phyloP scores from a whole-genome alignment of 2,113 vertebrate species.

The Megaptera novaeangliae region DNA sequence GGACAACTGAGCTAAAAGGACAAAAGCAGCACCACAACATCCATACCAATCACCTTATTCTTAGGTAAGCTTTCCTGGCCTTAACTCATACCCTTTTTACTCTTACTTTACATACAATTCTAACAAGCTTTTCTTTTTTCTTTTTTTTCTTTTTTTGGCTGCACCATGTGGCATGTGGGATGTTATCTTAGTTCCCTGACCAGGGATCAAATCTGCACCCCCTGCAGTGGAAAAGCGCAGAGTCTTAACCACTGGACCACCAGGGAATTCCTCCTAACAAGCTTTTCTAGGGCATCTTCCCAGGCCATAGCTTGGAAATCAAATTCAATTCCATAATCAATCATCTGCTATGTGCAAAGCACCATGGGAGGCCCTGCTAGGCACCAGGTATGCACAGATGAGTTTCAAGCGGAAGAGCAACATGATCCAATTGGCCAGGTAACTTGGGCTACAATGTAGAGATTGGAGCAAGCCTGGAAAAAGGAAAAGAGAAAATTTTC shows the following conservation, averaged over 20 bases:
- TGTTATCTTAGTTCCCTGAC: not conserved
- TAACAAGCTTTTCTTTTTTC: not conserved
- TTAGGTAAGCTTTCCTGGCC: not conserved
- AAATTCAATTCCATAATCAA: not conserved
- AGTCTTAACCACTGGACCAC: not conserved
- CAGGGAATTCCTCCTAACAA: not conserved
- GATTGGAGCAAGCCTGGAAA: not conserved
- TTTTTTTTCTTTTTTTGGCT: not conserved
- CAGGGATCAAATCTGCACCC: not conserved
- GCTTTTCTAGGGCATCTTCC: not conserved
- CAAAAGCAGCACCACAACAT: not conserved
- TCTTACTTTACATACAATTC: not conserved
- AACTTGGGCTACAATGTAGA: not conserved
- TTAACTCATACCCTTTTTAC: not conserved
- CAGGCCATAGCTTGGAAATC: not conserved
- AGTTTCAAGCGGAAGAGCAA: not conserved
- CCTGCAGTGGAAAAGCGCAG: not conserved
- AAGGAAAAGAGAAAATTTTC: not conserved
- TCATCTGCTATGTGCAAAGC: not conserved
- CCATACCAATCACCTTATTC: not conserved
- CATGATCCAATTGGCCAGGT: not conserved
- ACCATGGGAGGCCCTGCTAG: not conserved
- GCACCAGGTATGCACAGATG: not conserved
- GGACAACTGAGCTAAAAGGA: not conserved
- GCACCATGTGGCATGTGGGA: not conserved